phyloP scores from a whole-genome alignment of 2,113 vertebrate genomes.

The Aspiorhynchus laticeps region DNA sequence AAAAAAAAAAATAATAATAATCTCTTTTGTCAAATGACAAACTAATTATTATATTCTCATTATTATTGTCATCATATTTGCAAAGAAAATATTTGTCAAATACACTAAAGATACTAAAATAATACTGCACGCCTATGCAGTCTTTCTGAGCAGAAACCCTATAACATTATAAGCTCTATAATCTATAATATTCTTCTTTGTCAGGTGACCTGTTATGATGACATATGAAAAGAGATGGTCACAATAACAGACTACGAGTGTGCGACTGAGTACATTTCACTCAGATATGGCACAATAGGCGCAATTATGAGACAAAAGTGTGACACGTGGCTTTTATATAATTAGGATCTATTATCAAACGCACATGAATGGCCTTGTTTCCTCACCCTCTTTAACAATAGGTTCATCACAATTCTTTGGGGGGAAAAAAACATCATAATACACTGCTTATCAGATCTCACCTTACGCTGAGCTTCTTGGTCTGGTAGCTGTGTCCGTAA shows the following conservation, averaged over 20 bases:
- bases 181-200: neutral
- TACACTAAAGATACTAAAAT: neutral
- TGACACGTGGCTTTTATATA: constrained; percentile 31
- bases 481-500: neutral
- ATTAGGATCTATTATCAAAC: constrained; percentile 38
- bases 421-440: neutral
- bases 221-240: constrained; percentile 18
- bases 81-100: neutral
- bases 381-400: constrained; percentile 20
- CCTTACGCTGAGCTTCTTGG: neutral
- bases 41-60: neutral
- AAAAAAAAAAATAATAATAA: neutral
- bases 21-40: neutral
- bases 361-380: constrained; percentile 7
- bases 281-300: constrained; percentile 13
- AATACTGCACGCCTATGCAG: neutral
- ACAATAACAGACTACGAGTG: constrained; percentile 1
- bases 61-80: neutral
- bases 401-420: constrained; percentile 26
- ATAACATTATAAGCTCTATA: neutral
- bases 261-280: constrained; percentile 7
- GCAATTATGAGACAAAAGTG: constrained; percentile 37
- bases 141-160: neutral
- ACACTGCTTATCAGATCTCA: constrained; percentile 15
- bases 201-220: constrained; percentile 30